phyloP scores from a whole-genome alignment of 23 tunicate genomes.

The Aplidium turbinatum region DNA sequence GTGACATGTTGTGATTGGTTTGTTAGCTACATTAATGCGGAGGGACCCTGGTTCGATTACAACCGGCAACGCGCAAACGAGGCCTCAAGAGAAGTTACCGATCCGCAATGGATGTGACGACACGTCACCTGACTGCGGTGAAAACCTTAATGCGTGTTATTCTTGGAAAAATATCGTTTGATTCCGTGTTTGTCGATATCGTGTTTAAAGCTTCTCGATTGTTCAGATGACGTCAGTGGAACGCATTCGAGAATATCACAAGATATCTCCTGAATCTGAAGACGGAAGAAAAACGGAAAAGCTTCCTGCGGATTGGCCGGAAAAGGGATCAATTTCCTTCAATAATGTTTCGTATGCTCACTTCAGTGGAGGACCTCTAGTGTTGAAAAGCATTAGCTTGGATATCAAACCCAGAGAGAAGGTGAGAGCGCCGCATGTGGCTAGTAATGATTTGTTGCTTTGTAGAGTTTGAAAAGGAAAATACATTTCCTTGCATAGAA shows the following conservation, averaged over 20 bases:
- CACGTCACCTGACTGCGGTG: too few species aligned
- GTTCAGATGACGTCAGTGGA: conserved; percentile 94
- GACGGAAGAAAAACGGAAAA: conserved; percentile 17
- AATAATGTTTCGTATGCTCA: conserved; percentile 58
- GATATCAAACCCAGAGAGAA: conserved; percentile 65
- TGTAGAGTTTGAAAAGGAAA: too few species aligned
- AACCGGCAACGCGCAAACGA: too few species aligned
- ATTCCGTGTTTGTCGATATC: background rate
- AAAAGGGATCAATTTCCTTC: conserved; percentile 49
- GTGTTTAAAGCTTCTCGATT: background rate
- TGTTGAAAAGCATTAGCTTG: conserved; percentile 44
- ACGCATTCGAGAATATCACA: conserved; percentile 76
- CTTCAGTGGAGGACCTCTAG: conserved; percentile 64
- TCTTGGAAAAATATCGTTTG: background rate
- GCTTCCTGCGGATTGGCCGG: conserved; percentile 69
- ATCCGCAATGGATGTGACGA: too few species aligned
- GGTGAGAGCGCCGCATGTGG: conserved; percentile 6
- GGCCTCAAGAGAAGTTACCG: too few species aligned
- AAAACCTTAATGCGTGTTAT: too few species aligned
- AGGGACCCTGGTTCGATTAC: too few species aligned
- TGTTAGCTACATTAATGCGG: too few species aligned
- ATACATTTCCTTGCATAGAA: too few species aligned
- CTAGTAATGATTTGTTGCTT: too few species aligned
- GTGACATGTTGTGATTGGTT: background rate
- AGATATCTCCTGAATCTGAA: conserved; percentile 48